These are phyloP conservation scores for Lasaia peninsularis DNA, from an alignment of 1,140 invertebrate genomes.

Conservation along the genomic window DNA sequence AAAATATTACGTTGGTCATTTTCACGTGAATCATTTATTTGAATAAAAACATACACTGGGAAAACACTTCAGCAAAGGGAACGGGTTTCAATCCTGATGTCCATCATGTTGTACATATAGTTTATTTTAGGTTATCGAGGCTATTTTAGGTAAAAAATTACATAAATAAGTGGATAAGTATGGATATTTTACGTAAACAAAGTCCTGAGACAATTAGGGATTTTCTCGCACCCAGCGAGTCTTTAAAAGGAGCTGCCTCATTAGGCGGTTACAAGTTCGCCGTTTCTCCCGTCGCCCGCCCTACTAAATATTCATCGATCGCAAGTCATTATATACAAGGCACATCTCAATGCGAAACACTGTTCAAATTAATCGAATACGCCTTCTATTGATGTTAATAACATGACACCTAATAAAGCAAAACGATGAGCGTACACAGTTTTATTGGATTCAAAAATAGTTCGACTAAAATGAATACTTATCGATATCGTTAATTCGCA, in stretches of 20 bases:
- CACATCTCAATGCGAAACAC: constrained; percentile 36
- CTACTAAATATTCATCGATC: constrained; percentile 60
- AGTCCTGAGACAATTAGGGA: constrained; percentile 44
- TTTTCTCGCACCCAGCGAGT: constrained; percentile 49
- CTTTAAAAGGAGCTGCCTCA: constrained; percentile 56
- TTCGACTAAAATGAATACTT: constrained; percentile 25
- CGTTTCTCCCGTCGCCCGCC: constrained; percentile 32
- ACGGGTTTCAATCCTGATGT: too few species aligned
- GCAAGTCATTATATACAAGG: constrained; percentile 49
- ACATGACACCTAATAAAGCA: constrained; percentile 25
- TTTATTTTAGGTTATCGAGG: too few species aligned
- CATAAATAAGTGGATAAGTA: not conserved
- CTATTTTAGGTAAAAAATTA: not conserved
- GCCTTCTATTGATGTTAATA: constrained; percentile 50
- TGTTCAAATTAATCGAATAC: constrained; percentile 41
- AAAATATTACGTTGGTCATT: too few species aligned
- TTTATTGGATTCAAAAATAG: constrained; percentile 44
- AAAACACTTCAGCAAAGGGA: too few species aligned
- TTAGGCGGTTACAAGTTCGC: constrained; percentile 51
- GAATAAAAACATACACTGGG: too few species aligned
- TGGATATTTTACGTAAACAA: constrained; percentile 1
- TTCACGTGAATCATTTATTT: too few species aligned
- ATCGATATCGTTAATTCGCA: constrained; percentile 52
- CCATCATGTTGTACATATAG: too few species aligned
- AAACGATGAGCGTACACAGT: constrained; percentile 8